Conservation (phyloP, 2,888 invertebrate species). For the Arenicola marina region DNA sequence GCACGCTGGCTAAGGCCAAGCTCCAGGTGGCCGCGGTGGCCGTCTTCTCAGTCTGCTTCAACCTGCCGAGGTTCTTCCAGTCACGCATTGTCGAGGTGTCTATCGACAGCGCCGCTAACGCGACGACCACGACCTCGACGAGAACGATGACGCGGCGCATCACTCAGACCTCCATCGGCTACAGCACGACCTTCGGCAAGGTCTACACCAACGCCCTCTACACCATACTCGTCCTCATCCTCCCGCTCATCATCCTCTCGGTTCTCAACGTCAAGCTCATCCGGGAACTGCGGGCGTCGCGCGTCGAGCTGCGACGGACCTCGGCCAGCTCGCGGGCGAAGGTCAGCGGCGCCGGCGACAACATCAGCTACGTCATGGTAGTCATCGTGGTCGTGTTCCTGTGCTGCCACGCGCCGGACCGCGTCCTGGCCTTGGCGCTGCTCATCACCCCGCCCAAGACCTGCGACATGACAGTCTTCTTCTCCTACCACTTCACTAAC, state of each 20-base stretch:
- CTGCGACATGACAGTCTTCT: too few species aligned
- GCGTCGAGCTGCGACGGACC: too few species aligned
- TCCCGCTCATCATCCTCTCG: slow-evolving; percentile 8
- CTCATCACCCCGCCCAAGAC: too few species aligned
- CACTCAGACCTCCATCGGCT: slow-evolving; percentile 4
- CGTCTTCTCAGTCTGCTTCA: slow-evolving; percentile 14
- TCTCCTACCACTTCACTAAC: slow-evolving; percentile 8
- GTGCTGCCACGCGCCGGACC: slow-evolving; percentile 19
- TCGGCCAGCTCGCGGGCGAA: too few species aligned
- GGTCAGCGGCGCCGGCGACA: neutral
- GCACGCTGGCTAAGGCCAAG: slow-evolving; percentile 11
- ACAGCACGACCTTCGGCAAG: slow-evolving; percentile 7
- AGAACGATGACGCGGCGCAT: neutral
- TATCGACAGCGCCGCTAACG: neutral
- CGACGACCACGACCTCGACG: neutral
- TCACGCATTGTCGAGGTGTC: neutral
- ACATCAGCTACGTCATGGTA: slow-evolving; percentile 18
- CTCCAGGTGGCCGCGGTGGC: slow-evolving; percentile 21
- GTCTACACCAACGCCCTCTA: slow-evolving; percentile 17
- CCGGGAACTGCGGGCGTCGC: slow-evolving; percentile 2
- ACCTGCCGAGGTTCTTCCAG: slow-evolving; percentile 26
- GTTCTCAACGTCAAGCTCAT: slow-evolving; percentile 14
- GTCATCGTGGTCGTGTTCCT: slow-evolving; percentile 13
- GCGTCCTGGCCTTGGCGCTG: too few species aligned
- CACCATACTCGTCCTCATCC: slow-evolving; percentile 9